Base-by-base conservation (phyloP, 2,888 invertebrate genomes). In the Idaea straminata region DNA sequence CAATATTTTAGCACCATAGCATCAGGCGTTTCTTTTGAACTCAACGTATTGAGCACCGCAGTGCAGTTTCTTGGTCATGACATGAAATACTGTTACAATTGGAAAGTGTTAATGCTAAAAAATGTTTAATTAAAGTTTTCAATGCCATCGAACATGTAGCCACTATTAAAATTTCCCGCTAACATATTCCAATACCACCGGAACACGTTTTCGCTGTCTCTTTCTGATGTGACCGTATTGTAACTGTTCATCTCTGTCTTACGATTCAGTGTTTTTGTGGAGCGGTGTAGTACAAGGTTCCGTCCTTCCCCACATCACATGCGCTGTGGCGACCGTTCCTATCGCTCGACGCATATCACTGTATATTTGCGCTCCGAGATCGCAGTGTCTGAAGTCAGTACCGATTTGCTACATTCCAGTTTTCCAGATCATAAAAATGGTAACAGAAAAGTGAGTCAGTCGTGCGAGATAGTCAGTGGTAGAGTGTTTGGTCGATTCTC, bases 371-470 rank as follows among this genome's bases (percentile, higher is more conserved):
- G 79, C 80, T 68, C 74, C 73, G 72, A 74, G 67, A 72, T 74
- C 67, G 69, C 71, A 73, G 68, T 72, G 72, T 66, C 75, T 82
- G 82, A 83, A 85, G 83, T 85, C 85, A 73, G 64, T 73, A 76
- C 72, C 74, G 78, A 76, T 77, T 78, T 80, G 78, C 72, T 77
- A 66, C 81, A 85, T 83, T 86, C 82, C 82, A 87, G 83, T 86
- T 85, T 83, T 75, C 81, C 81, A 78, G 81, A 81, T 81, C 81
- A 81, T 85, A 87, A 74, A 89, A 88, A 88, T 90, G 89, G 74
- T 85, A 81, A 83, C 86, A 81, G 81, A 87, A 64, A 85, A 87
- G 84, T 89, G 83, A 87, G 74, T 87, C 86, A 89, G 88, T 88
- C 82, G 83, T 84, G 80, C 85, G 79, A 81, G 80, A 84, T 83